Conservation (phyloP, 2,797 vertebrate genomes). For the Discoglossus pictus region DNA sequence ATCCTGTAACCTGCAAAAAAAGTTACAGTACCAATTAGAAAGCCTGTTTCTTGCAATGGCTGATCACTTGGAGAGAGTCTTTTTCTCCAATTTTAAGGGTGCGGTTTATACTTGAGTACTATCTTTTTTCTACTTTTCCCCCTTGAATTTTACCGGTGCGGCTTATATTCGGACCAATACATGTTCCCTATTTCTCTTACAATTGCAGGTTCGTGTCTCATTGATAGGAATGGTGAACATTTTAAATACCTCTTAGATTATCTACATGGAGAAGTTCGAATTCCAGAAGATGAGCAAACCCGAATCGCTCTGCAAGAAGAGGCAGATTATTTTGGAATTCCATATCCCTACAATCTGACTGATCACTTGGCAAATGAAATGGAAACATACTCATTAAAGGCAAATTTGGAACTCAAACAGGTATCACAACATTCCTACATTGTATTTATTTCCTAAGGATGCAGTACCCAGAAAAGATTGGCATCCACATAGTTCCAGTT, state of each 20-base stretch:
- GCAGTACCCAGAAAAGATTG: too few species aligned
- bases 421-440: slow-evolving; percentile 66
- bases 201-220: slow-evolving; percentile 69
- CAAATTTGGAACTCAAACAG: slow-evolving; percentile 72
- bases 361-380: slow-evolving; percentile 75
- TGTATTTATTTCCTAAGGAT: too few species aligned
- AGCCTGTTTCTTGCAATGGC: too few species aligned
- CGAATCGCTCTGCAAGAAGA: slow-evolving; percentile 66
- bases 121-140: too few species aligned
- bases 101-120: too few species aligned
- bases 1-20: too few species aligned
- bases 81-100: too few species aligned
- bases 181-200: slow-evolving; percentile 4
- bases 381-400: slow-evolving; percentile 68
- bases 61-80: too few species aligned
- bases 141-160: too few species aligned
- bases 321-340: slow-evolving; percentile 75
- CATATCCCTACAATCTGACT: slow-evolving; percentile 68
- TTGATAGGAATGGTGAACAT: slow-evolving; percentile 66
- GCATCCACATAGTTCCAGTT: too few species aligned
- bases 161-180: too few species aligned
- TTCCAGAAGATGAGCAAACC: slow-evolving; percentile 64
- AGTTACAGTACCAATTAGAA: too few species aligned
- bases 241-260: slow-evolving; percentile 76
- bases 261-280: slow-evolving; percentile 69